Base-by-base conservation (phyloP, 1,140 invertebrate genomes). In the Phthorimaea operculella region DNA sequence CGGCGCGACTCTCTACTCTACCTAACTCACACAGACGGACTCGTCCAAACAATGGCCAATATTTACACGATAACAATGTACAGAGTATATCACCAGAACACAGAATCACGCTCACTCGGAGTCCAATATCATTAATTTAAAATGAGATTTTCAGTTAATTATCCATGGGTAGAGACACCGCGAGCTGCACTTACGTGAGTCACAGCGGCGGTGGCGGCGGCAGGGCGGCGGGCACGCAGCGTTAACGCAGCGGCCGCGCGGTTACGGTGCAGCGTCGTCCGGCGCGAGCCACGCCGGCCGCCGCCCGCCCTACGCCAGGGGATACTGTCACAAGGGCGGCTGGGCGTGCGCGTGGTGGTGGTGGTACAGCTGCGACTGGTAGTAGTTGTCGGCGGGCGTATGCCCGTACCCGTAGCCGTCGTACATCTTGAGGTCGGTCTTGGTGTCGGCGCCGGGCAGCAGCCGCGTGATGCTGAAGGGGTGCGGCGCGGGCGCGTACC, bases 391-490 rank as follows among this genome's bases (percentile, higher is more conserved):
- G 68, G 92, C 90, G 34, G 89, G 87, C 73, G 90, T 79, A 66
- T 90, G 87, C 21, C 89, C 86, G 65, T 92, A 90, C 28, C 90
- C 89, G 64, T 93, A 92, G 80, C 91, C 89, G 58, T 92, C 91
- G 85, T 94, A 94, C 90, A 94, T 93, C 79, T 93, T 93, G 59
- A 93, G 88, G 76, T 93, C 92, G 45, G 93, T 89, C 77, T 96
- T 94, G 54, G 91, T 92, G 69, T 94, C 94, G 47, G 93, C 92
- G 54, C 92, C 92, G 9, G 94, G 93, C 67, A 96, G 84, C 71
- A 98, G 89, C 74, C 96, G 92, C 62, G 94, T 97, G 69, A 98
- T 98, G 76, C 94, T 96, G 86, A 98, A 98, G 0, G 96, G 96
- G 80, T 97, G 94, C 75, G 89, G 92, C 55, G 93, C 92, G 8